Base-by-base conservation (phyloP, 2,888 invertebrate genomes). In the Tetanocera ferruginea region DNA sequence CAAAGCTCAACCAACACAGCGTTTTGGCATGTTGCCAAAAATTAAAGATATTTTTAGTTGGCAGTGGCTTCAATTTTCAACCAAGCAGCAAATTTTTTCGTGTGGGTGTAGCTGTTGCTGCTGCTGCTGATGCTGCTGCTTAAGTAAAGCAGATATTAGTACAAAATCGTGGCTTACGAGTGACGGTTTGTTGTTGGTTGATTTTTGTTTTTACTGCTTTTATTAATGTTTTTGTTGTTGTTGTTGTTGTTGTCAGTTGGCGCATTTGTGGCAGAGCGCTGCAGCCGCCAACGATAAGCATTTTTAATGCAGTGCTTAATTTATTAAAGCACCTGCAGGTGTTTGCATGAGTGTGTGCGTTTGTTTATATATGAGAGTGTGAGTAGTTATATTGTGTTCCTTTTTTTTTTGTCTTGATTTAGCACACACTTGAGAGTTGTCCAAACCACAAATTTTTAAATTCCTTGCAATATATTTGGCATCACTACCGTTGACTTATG, bases 271-370 rank as follows among this genome's bases (percentile, higher is more conserved):
- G 31, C 49, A 62, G 14, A 5, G 73, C 62, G 62, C 49, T 19
- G 31, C 64, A 37, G 60, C 72, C 25, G 17, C 62, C 17, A 3
- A 34, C 31, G 74, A 64, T 74, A 64, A 74, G 74, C 74, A 74
- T 74, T 74, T 74, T 74, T 66, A 74, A 74, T 74, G 74, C 74
- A 74, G 74, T 66, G 74, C 64, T 74, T 74, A 74, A 74, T 74
- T 74, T 74, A 74, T 74, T 74, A 66, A 66, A 74, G 74, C 66
- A 66, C 74, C 72, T 57, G 57, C 57, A 57, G 57, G 71, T 55
- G 67, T 19, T 49, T 51, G 9, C 6, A 64, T 23, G 52, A 14
- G 52, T 52, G 69, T 5, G 17, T 25, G 8, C 14, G 17, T 69
- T n/a, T n/a, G n/a, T n/a, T n/a, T n/a, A 5, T 51, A 28, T 25